phyloP scores from a whole-genome alignment of 1,140 invertebrate genomes.

The Druon quercuslanigerum region DNA sequence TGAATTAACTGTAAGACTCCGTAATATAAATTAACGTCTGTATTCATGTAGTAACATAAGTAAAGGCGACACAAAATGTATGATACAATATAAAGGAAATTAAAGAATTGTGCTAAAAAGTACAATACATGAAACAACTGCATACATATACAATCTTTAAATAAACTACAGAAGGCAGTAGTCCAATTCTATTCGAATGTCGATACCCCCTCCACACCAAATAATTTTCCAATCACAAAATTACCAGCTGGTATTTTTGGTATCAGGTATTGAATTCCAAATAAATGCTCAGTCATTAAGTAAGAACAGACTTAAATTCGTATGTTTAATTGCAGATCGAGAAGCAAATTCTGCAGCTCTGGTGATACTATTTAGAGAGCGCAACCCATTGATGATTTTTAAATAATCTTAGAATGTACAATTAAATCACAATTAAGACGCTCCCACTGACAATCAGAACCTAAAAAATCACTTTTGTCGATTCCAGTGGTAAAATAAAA shows the following conservation, averaged over 20 bases:
- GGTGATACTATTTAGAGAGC: conserved; percentile 35
- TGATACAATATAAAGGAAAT: conserved; percentile 65
- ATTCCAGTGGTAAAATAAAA: conserved; percentile 55
- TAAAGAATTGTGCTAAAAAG: conserved; percentile 67
- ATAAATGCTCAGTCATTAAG: conserved; percentile 41
- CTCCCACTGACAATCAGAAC: conserved; percentile 40
- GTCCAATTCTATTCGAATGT: conserved; percentile 38
- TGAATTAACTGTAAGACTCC: conserved; percentile 1
- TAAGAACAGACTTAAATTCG: conserved; percentile 35
- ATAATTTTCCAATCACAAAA: conserved; percentile 59
- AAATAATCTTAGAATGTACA: conserved; percentile 53
- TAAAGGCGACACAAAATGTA: conserved; percentile 57
- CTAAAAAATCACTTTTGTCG: conserved; percentile 45
- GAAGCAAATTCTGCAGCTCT: conserved; percentile 30
- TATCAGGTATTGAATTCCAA: conserved; percentile 49
- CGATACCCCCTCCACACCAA: conserved; percentile 3
- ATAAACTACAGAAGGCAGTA: conserved; percentile 61
- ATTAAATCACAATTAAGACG: conserved; percentile 55
- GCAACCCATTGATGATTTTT: conserved; percentile 20
- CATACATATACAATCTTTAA: conserved; percentile 67
- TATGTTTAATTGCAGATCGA: conserved; percentile 34
- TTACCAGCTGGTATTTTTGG: conserved; percentile 62
- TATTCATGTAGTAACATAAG: conserved; percentile 55
- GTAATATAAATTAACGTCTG: conserved; percentile 54
- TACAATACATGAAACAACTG: conserved; percentile 65